These are phyloP conservation scores for Carcina quercana DNA, from an alignment of 2,888 invertebrate species.

Conservation along the genomic window DNA sequence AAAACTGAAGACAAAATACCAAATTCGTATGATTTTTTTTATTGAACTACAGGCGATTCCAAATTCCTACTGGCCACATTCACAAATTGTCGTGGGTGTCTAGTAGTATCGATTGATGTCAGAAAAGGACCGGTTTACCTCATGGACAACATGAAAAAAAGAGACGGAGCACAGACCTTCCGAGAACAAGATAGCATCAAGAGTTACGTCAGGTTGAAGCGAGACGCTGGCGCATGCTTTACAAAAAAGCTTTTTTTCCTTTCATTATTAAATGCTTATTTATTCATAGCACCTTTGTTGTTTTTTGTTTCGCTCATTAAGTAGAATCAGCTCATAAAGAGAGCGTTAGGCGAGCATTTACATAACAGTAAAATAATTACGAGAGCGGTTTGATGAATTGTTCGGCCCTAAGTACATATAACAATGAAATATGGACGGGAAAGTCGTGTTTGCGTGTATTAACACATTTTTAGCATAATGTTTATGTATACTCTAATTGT, in stretches of 20 bases:
- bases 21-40: too few species aligned
- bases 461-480: too few species aligned
- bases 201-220: conserved; percentile 48
- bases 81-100: conserved; percentile 52
- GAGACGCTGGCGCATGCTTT: conserved; percentile 58
- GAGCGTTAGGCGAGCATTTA: conserved; percentile 25
- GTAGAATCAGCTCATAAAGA: conserved; percentile 44
- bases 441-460: too few species aligned
- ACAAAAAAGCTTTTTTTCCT: conserved; percentile 43
- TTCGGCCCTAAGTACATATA: too few species aligned
- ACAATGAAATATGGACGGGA: too few species aligned
- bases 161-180: conserved; percentile 43
- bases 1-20: too few species aligned
- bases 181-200: conserved; percentile 68
- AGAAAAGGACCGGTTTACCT: conserved; percentile 30
- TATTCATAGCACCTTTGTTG: conserved; percentile 71
- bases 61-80: conserved; percentile 27
- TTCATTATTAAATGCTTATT: conserved; percentile 51
- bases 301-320: conserved; percentile 54
- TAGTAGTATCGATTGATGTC: conserved; percentile 57
- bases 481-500: too few species aligned
- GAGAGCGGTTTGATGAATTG: conserved; percentile 11
- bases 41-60: too few species aligned
- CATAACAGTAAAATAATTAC: conserved; percentile 22
- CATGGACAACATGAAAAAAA: conserved; percentile 16